phyloP scores from a whole-genome alignment of 2,113 vertebrate genomes.

The Crotophaga sulcirostris region DNA sequence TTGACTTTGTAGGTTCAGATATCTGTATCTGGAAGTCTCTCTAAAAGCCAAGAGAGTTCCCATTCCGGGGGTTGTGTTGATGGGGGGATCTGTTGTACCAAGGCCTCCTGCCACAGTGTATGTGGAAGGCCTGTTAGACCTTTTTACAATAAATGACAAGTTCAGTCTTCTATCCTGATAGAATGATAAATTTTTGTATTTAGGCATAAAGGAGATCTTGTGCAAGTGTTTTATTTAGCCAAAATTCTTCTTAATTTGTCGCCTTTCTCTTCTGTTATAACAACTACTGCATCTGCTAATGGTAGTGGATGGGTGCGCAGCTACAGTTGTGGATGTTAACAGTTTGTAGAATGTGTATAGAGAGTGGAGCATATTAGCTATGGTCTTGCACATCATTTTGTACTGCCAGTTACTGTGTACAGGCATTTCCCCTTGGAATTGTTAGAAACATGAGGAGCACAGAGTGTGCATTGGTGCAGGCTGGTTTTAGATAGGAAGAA shows the following conservation, averaged over 20 bases:
- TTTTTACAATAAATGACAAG: not conserved
- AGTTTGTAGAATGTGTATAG: not conserved
- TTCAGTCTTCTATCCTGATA: not conserved
- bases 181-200: not conserved
- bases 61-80: fast-evolving
- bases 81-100: not conserved
- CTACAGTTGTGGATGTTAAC: not conserved
- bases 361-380: not conserved
- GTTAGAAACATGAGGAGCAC: not conserved
- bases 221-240: not conserved
- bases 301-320: not conserved
- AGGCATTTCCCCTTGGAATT: not conserved
- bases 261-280: not conserved
- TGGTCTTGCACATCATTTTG: not conserved
- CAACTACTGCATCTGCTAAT: not conserved
- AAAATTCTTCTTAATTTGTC: not conserved
- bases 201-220: not conserved
- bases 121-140: not conserved
- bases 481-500: not conserved
- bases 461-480: too few species aligned
- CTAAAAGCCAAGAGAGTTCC: not conserved
- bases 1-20: not conserved
- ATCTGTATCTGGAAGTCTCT: not conserved
- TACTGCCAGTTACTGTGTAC: not conserved
- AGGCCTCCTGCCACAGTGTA: not conserved